Base-by-base conservation (phyloP, 2,113 vertebrate species). In the Microcebus griseorufus region DNA sequence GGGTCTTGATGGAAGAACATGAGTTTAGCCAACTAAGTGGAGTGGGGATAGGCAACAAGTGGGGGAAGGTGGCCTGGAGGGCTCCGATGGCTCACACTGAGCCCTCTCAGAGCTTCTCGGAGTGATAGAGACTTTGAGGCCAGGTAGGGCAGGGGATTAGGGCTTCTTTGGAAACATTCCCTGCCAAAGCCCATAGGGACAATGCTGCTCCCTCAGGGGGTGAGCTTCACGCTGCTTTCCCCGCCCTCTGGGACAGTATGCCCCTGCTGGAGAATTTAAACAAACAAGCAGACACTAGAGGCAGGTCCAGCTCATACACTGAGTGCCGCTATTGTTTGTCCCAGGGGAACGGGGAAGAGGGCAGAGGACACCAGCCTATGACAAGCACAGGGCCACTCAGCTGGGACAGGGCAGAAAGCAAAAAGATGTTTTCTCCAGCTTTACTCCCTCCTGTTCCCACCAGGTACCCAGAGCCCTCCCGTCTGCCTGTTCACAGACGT, bases 221-320 rank as follows among this genome's bases (percentile, higher is more conserved):
- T 70, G 85, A 95, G 62, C 79, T 25, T 42, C 88, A 69, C 45
- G 1, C 34, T 37, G 70, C 32, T 65, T 58, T 95, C 79, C 72
- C 96, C 37, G 3, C 72, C 96, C 78, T 76, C 70, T 14, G 79
- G 73, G 75, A 96, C 86, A 96, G 60, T 78, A 14, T 45, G 86
- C 93, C 97, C 93, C 93, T 93, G 88, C 84, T 89, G 55, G 83
- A 88, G 95, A 93, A 91, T 96, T 97, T 96, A 83, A 93, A 86
- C 88, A 96, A 96, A 94, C 86, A 97, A 92, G 79, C 23, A 8
- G 82, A 88, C 81, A 69, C 60, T 67, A 70, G 75, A 72, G 45
- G 67, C 75, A 83, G 82, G 58, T 64, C 53, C 16, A n/a, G 72
- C 39, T 62, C 23, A 32, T 42, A 18, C 58, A 32, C 0, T 17